phyloP scores from a whole-genome alignment of 2,797 vertebrate species.

The Strix occidentalis region DNA sequence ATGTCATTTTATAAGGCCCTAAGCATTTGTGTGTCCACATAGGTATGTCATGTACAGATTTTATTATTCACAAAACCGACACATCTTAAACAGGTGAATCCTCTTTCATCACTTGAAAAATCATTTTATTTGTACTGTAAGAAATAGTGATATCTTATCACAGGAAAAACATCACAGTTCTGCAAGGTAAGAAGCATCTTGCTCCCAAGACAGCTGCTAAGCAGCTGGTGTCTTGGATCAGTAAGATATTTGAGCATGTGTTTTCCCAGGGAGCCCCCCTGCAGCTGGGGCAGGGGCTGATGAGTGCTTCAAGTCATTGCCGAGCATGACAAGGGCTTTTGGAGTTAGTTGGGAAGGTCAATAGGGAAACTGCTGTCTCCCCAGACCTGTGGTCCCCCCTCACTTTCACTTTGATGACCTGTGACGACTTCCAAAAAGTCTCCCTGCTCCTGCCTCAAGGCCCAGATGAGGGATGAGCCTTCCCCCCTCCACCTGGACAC shows the following conservation, averaged over 20 bases:
- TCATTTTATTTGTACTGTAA: not conserved
- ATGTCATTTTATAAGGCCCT: not conserved
- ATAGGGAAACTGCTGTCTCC: not conserved
- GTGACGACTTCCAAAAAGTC: not conserved
- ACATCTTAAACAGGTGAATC: not conserved
- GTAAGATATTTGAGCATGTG: not conserved
- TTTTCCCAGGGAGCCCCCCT: not conserved
- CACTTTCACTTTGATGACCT: not conserved
- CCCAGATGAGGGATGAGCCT: accelerated
- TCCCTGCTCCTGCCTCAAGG: accelerated
- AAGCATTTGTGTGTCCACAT: not conserved
- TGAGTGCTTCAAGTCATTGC: accelerated
- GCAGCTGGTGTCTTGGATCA: not conserved
- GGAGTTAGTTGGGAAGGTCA: not conserved
- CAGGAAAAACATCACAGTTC: not conserved
- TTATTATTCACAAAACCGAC: not conserved
- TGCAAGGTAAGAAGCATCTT: not conserved
- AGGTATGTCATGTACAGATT: not conserved
- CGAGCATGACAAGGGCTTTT: accelerated
- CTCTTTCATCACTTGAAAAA: not conserved
- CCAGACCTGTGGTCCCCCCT: accelerated
- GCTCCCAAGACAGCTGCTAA: not conserved
- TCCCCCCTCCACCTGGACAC: accelerated
- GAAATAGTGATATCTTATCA: not conserved
- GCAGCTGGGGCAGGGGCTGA: not conserved